A percentile compares a stretch with the other conserved stretches of the same genome.
These are phyloP conservation scores for Capromys pilorides DNA, from an alignment of 2,797 vertebrate genomes.

Conservation along the genomic window DNA sequence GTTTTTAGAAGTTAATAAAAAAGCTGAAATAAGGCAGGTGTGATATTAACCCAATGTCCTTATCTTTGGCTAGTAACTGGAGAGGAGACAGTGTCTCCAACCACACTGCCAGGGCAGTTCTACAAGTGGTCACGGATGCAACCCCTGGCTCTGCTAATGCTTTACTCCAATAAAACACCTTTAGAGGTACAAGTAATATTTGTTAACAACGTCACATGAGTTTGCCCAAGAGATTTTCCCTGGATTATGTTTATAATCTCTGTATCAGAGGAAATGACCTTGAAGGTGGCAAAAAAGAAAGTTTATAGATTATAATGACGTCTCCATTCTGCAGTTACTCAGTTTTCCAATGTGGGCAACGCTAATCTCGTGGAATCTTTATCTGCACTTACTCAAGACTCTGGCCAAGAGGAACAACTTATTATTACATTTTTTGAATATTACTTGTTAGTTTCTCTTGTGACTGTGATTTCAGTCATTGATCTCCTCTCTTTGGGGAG, in stretches of 20 bases:
- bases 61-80: neutral
- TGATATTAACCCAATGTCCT: neutral
- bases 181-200: neutral
- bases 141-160: neutral
- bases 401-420: neutral
- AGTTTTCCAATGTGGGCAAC: neutral
- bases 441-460: neutral
- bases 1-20: neutral
- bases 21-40: neutral
- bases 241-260: neutral
- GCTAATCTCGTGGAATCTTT: neutral
- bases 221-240: neutral
- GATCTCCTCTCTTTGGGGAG: neutral
- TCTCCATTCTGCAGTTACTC: neutral
- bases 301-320: neutral
- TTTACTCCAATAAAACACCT: neutral
- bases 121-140: no score
- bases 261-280: neutral
- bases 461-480: neutral
- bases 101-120: neutral
- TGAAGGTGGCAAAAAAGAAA: neutral
- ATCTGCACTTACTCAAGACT: no score
- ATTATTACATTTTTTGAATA: neutral
- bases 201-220: neutral
- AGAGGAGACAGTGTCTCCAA: neutral